Percentiles rank a stretch among this genome's conserved stretches.
phyloP scores from a whole-genome alignment of 2,797 vertebrate genomes.

The Mareca penelope region DNA sequence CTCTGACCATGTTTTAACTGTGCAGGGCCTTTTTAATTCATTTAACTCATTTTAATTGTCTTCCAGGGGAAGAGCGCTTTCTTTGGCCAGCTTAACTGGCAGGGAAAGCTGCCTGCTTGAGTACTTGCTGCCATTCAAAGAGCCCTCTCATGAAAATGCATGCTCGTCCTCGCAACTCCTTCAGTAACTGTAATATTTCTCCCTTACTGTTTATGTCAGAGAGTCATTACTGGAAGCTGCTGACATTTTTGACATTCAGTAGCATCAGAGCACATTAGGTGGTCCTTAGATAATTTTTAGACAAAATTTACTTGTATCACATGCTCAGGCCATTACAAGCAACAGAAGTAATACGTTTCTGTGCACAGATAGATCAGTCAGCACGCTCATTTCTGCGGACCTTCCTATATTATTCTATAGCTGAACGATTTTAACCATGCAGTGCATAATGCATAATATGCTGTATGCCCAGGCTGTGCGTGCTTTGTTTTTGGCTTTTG shows the following conservation, averaged over 20 bases:
- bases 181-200: constrained; percentile 90
- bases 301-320: constrained; percentile 83
- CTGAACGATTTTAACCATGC: background rate
- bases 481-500: constrained; percentile 34
- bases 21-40: constrained; percentile 74
- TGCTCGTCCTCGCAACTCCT: constrained; percentile 82
- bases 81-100: constrained; percentile 73
- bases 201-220: constrained; percentile 93
- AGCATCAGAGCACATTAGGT: constrained; percentile 90
- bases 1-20: constrained; percentile 71
- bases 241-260: constrained; percentile 90
- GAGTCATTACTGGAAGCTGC: constrained; percentile 89
- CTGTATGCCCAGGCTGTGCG: background rate
- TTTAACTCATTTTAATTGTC: constrained; percentile 82
- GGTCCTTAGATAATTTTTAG: constrained; percentile 91
- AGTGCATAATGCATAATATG: background rate
- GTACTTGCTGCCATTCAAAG: constrained; percentile 84
- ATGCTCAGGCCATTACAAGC: constrained; percentile 87
- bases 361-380: constrained; percentile 20
- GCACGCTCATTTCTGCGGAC: background rate
- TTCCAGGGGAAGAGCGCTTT: constrained; percentile 62
- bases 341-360: constrained; percentile 77
- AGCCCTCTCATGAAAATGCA: constrained; percentile 89
- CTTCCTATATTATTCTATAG: background rate
- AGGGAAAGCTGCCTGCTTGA: constrained; percentile 86